A percentile compares a stretch with the other conserved stretches of the same genome.
Evolutionary conservation across 2,888 invertebrate genomes (phyloP).

Genomic region (Podotricha telesiphe): DNA sequence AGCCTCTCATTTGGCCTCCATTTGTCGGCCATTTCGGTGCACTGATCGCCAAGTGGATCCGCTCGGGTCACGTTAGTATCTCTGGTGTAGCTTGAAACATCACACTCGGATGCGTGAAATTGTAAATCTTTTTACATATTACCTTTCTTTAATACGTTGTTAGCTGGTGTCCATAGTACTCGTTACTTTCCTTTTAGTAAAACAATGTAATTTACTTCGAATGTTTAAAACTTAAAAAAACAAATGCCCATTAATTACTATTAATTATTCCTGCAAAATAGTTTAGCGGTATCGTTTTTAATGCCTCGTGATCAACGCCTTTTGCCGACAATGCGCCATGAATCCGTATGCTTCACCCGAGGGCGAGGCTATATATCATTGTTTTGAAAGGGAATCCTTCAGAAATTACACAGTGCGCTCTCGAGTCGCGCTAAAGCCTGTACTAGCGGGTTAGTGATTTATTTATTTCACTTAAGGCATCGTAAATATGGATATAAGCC

Average conservation of each 20-base stretch:
- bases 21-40: constrained; percentile 83
- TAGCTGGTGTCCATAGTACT: not conserved
- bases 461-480: constrained; percentile 75
- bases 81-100: constrained; percentile 80
- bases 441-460: constrained; percentile 63
- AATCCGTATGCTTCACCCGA: constrained; percentile 48
- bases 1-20: constrained; percentile 83
- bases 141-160: constrained; percentile 16
- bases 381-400: constrained; percentile 60
- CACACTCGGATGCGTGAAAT: constrained; percentile 79
- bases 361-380: constrained; percentile 65
- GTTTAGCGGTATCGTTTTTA: constrained; percentile 31
- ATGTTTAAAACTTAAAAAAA: not conserved
- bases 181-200: not conserved
- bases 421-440: constrained; percentile 51
- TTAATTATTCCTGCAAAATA: constrained; percentile 33
- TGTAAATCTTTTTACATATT: constrained; percentile 53
- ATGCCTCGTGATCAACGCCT: constrained; percentile 32
- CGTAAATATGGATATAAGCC: constrained; percentile 57
- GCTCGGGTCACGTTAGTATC: constrained; percentile 80
- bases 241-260: not conserved
- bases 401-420: constrained; percentile 65
- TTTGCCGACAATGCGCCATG: constrained; percentile 49
- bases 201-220: not conserved
- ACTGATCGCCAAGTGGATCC: constrained; percentile 82